Percentiles rank a stretch among this genome's conserved stretches.
Conservation (phyloP, 2,888 invertebrate species). For the Pachymerium ferrugineum region DNA sequence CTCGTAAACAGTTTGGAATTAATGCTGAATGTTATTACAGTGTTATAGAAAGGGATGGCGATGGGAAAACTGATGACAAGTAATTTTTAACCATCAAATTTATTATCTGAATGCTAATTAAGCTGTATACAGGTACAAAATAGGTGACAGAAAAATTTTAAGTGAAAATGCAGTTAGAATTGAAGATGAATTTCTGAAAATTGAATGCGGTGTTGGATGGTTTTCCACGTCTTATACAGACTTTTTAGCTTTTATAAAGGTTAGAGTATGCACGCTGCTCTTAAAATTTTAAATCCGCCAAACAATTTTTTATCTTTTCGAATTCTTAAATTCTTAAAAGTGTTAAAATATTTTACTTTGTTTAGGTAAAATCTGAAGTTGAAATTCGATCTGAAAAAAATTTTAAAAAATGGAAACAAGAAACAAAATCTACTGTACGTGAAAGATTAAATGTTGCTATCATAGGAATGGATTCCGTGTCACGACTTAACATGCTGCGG, state of each 20-base stretch:
- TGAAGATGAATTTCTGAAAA: background rate
- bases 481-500: slow-evolving; percentile 67
- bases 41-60: background rate
- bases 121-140: too few relatives aligned
- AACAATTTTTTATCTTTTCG: background rate
- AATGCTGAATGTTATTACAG: background rate
- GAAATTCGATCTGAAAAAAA: background rate
- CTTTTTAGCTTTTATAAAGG: background rate
- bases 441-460: slow-evolving; percentile 62
- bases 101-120: too few relatives aligned
- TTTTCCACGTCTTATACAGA: background rate
- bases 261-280: background rate
- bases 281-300: background rate
- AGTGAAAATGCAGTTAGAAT: background rate
- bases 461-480: slow-evolving; percentile 79
- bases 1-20: background rate
- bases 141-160: background rate
- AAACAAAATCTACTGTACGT: background rate
- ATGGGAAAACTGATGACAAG: background rate
- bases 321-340: background rate
- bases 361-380: slow-evolving; percentile 16
- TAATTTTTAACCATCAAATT: background rate
- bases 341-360: background rate
- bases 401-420: background rate
- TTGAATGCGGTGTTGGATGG: background rate